phyloP scores from a whole-genome alignment of 2,888 invertebrate species.

The Zeuzera pyrina region DNA sequence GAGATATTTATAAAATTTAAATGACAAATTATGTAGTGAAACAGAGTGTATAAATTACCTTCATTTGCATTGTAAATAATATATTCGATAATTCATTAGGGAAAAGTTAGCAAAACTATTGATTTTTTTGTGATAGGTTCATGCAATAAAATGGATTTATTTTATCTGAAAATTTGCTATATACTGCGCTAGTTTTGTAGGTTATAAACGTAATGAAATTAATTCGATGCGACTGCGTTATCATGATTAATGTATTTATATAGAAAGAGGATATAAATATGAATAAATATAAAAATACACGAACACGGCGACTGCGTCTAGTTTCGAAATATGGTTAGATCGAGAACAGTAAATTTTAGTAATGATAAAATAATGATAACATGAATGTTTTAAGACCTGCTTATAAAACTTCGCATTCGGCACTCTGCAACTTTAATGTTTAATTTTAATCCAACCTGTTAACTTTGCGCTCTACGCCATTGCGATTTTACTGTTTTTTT shows the following conservation, averaged over 20 bases:
- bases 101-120: constrained; percentile 31
- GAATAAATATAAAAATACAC: constrained; percentile 16
- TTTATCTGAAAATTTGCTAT: constrained; percentile 29
- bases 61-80: constrained; percentile 67
- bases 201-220: constrained; percentile 12
- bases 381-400: too few relatives aligned
- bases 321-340: constrained; percentile 3
- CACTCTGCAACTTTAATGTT: not conserved
- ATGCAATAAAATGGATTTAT: constrained; percentile 49
- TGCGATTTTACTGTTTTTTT: constrained; percentile 24
- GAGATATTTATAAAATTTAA: constrained; percentile 53
- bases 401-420: not conserved
- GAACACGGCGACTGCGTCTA: constrained; percentile 36
- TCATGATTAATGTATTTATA: constrained; percentile 20
- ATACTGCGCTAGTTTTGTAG: constrained; percentile 44
- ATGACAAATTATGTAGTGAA: constrained; percentile 66
- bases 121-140: constrained; percentile 57
- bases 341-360: constrained; percentile 1
- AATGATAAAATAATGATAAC: not conserved
- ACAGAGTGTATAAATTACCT: constrained; percentile 51
- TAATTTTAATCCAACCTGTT: not conserved
- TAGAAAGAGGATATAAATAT: constrained; percentile 10
- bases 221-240: constrained; percentile 23
- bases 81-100: constrained; percentile 41
- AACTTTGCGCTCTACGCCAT: not conserved